Base-by-base conservation (phyloP, 2,113 vertebrate species). In the Athene noctua region DNA sequence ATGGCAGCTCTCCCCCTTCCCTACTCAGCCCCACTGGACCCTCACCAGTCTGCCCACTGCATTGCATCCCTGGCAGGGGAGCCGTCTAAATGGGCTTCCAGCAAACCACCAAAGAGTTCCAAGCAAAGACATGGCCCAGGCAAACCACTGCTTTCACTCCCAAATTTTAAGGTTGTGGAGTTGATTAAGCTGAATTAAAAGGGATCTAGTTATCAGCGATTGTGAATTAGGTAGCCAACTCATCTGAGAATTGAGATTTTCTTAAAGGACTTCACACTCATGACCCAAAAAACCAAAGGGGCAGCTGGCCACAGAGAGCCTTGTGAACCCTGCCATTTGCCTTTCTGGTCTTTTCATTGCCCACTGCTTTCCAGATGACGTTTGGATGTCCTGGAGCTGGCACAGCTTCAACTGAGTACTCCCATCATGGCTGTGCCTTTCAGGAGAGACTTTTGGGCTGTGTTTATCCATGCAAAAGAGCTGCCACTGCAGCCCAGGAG, bases 21-120 rank as follows among this genome's bases (percentile, higher is more conserved):
- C 52, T 2, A 1, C 18, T 40, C 57, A 66, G 46, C 51, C 63
- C 42, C 30, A 1, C 46, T 62, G 47, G 44, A 21, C 13, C 12
- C 20, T 61, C 78, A 46, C 44, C 79, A 72, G 57, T 59, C 44
- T 80, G 67, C 8, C 18, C 36, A 27, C 18, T 5, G 44, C 62
- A 30, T 5, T 16, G 2, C 0, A 0, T 23, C 49, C 38, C 52
- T 1, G 0, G 22, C 36, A 46, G 30, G 15, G 9, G 2, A 75
- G 15, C 8, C 3, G 2, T 21, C 44, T 65, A 6, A 59, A 68
- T 17, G 38, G 61, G 51, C 34, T 94, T 32, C 30, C 55, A 90
- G 36, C 27, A 80, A 55, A 66, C 21, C 70, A 32, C 46, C n/a
- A 30, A 38, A 40, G 21, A 23, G 4, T 16, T 77, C 19, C 26